Evolutionary conservation across 37 sponge, comb jelly and placozoan genomes (phyloP), one percentile per base, ranked within the genome.

Genomic region (Dysidea cf. avara): DNA sequence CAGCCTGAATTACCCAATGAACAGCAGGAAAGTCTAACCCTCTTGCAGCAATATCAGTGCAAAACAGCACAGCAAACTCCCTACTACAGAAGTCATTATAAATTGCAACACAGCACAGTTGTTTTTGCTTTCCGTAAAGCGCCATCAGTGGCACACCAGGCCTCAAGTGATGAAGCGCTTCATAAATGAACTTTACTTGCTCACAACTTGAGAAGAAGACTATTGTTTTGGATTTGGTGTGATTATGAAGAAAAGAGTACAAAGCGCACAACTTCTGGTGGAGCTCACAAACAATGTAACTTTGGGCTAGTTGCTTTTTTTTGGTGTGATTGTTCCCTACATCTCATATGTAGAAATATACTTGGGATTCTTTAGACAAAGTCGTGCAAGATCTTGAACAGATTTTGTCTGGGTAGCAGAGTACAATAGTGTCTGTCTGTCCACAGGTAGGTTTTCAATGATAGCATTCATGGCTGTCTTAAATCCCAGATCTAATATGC

Each of bases 161-260:
- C 7, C 89, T 34, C 63, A 93, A 73, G 18, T 84, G 76, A 33
- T 90, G 71, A 60, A 97, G 87, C 0, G 83, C 83, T 33, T 94
- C 98, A 35, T 94, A 94, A 16, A 50, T 53, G 69, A 88, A 97
- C 61, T 77, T 81, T 39, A 97, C 98, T 73, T 97, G 98, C 78
- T 97, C 94, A 78, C 98, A 97, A 53, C 86, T 84, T 0, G 98
- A 97, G 71, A 97, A 76, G 64, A 97, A 97, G 46, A 97, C 87
- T 0, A 97, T 72, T 7, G 71, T 72, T 54, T 97, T 97, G 46
- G 64, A 66, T 22, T 81, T 70, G 20, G 84, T 61, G 73, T 97
- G 94, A 69, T 67, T 87, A 17, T 73, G 66, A 26, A 97, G 59
- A 56, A 97, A 97, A 5, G 98, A 93, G 67, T 76, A 90, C 50